phyloP scores from a whole-genome alignment of 2,113 vertebrate species.

The Eclectus roratus region DNA sequence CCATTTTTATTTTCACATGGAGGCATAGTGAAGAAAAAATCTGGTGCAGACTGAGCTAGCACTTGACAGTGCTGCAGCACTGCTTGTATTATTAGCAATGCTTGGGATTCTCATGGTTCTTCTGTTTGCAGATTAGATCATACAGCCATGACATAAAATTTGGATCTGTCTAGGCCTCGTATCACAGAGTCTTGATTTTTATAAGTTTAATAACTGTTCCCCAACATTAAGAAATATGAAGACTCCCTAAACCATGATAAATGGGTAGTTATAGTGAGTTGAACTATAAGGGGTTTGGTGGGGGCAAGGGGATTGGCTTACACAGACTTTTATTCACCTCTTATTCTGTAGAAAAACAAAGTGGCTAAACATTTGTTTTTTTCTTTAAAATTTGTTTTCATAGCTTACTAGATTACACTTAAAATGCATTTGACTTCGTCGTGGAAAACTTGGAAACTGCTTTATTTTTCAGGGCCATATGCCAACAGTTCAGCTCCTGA shows the following conservation, averaged over 20 bases:
- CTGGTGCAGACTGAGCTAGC: neutral
- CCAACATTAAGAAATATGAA: neutral
- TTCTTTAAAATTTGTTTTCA: neutral
- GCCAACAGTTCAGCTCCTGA: slow-evolving; percentile 90
- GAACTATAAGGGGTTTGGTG: neutral
- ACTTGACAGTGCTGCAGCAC: neutral
- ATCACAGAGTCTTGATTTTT: neutral
- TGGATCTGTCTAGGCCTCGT: neutral
- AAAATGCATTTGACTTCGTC: neutral
- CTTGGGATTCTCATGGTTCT: neutral
- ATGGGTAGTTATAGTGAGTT: neutral
- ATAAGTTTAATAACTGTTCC: neutral
- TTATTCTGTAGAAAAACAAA: neutral
- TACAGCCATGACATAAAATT: neutral
- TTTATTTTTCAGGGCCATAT: slow-evolving; percentile 89
- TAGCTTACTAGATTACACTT: neutral
- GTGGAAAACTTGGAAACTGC: neutral
- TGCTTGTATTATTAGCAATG: neutral
- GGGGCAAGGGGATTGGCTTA: neutral
- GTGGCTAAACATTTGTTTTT: neutral
- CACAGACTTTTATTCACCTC: neutral
- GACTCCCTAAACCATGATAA: neutral
- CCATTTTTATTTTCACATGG: neutral
- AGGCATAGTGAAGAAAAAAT: neutral
- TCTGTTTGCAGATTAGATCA: neutral